Base-by-base conservation (phyloP, 2,888 invertebrate genomes). In the Chloroclystis v-ata region DNA sequence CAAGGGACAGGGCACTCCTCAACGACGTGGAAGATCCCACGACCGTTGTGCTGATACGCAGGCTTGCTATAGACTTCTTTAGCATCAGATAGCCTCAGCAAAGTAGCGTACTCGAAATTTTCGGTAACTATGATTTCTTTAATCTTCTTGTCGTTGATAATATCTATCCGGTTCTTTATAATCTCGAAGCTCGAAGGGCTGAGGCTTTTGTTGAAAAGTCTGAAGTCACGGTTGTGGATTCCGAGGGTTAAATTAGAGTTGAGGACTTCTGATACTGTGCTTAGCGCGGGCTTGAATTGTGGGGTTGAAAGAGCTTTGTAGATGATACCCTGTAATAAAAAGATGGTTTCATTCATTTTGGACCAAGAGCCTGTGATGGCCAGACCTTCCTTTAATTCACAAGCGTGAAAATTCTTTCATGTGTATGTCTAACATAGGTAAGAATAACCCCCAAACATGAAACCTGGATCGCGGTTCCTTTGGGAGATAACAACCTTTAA, bases 1-100 rank as follows among this genome's bases (percentile, higher is more conserved):
- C 89, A 89, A 0, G 90, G 90, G 0, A 90, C 78, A 9, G 90
- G 89, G 56, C 91, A 90, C 20, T 87, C 82, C 6, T 61, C 55
- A 62, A 89, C 82, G 0, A 81, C 70, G 56, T 90, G 89, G 51
- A 77, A 90, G 0, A 89, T 28, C 0, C 88, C 84, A 28, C 82
- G 78, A 0, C 89, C 89, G 24, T 76, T 59, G 9, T 59, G 40
- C 61, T 78, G 73, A 52, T 85, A 82, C 0, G 61, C 48, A 28
- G 67, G 62, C 49, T 74, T 78, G 12, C 71, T 67, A 9, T 67
- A 68, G 1, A 86, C 70, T 25, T 66, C 70, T n/a, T 59, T 56
- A 0, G 80, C 73, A 10, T 89, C 79, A 41, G 87, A 76, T 65
- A 80, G 77, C 44, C 89, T 86, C 42, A 89, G 66, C 33, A 91